Base-by-base conservation (phyloP, 2,797 vertebrate genomes). In the Lophotriccus pileatus region DNA sequence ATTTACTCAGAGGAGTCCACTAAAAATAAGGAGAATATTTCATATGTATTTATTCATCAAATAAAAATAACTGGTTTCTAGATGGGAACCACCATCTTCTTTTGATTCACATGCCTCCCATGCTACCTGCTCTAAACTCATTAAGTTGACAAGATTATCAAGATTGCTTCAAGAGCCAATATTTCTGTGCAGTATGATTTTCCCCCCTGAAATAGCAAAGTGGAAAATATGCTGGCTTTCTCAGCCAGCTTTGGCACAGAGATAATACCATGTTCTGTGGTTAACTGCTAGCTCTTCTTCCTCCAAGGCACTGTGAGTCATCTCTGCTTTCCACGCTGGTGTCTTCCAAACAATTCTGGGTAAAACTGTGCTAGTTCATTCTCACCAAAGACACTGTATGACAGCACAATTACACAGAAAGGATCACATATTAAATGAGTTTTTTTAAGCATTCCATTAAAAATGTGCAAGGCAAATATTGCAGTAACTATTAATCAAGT, bases 341-440 rank as follows among this genome's bases (percentile, higher is more conserved):
- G 84, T 95, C 94, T 95, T 96, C 95, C 95, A 97, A 95, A 97
- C 55, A 85, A 79, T 89, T 96, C 92, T 96, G 67, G 66, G 95
- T 91, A 92, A 92, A 93, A 88, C 64, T 76, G 28, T 87, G 83
- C 87, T 93, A 86, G 93, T 72, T 96, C 93, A 96, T 96, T 96
- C 96, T 97, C 92, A 96, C 69, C 66, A 86, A 88, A 88, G 77
- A 77, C 90, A 94, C 60, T 80, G n/a, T 24, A 69, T 24, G 75
- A 76, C 32, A 89, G 50, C 43, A 78, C 69, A 85, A 68, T 85
- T 56, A 85, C 91, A 84, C 91, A 95, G 60, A 89, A 90, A 66
- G 76, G 46, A 89, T 80, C 68, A 78, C 9, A 84, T 93, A 84
- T 49, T 84, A 89, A 87, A 92, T 8, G 55, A 49, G 16, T 12